Evolutionary conservation across 2,797 vertebrate species (phyloP).

Genomic region (Pseudochirops cupreus): DNA sequence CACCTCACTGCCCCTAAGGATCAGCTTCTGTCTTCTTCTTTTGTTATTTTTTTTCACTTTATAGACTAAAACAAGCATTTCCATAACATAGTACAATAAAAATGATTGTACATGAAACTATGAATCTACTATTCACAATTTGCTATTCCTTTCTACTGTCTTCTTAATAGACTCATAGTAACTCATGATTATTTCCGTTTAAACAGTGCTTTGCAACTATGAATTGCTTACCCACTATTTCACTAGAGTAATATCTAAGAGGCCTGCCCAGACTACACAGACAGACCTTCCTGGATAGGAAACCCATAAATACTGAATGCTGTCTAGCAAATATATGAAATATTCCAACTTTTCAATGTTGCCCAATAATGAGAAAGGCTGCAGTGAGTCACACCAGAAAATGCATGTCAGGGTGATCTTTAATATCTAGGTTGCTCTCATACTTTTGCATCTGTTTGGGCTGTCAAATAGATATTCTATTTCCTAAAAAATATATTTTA

Average conservation of each 20-base stretch:
- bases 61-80: background rate
- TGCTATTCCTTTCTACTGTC: background rate
- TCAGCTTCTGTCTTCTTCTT: background rate
- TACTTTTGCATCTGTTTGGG: background rate
- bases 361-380: background rate
- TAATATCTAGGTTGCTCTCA: background rate
- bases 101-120: background rate
- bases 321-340: background rate
- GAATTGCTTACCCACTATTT: background rate
- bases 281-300: background rate
- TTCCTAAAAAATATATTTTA: background rate
- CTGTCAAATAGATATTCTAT: background rate
- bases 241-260: background rate
- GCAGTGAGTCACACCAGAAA: background rate
- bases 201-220: background rate
- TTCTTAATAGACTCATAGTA: background rate
- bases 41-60: background rate
- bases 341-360: background rate
- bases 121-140: background rate
- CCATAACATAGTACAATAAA: background rate
- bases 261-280: background rate
- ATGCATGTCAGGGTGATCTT: background rate
- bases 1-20: background rate
- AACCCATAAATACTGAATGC: background rate
- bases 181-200: background rate